These are phyloP conservation scores for Gonatopus flavifemur DNA, from an alignment of 1,140 invertebrate genomes.

Conservation along the genomic window DNA sequence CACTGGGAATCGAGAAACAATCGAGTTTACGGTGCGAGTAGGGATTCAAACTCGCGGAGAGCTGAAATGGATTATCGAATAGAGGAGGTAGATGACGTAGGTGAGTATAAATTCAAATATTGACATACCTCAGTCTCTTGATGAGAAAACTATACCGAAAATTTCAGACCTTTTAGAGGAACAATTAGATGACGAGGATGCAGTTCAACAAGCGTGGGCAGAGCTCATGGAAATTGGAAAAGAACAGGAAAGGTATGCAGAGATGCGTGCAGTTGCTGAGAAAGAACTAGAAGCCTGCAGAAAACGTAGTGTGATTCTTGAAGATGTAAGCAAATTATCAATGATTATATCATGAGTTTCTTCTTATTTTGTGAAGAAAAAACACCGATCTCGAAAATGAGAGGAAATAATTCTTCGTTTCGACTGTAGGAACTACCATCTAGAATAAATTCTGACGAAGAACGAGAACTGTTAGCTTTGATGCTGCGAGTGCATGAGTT, in stretches of 20 bases:
- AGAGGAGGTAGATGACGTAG: slow-evolving; percentile 56
- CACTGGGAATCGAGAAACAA: slow-evolving; percentile 83
- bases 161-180: slow-evolving; percentile 40
- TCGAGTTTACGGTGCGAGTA: slow-evolving; percentile 68
- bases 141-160: neutral
- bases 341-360: neutral
- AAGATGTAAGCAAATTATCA: slow-evolving; percentile 73
- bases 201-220: slow-evolving; percentile 80
- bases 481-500: slow-evolving; percentile 87
- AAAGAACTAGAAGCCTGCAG: slow-evolving; percentile 76
- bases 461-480: slow-evolving; percentile 80
- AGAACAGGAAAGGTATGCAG: slow-evolving; percentile 79
- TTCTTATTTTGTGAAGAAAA: neutral
- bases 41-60: slow-evolving; percentile 49
- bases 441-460: slow-evolving; percentile 80
- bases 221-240: slow-evolving; percentile 82
- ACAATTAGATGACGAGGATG: slow-evolving; percentile 66
- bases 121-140: neutral
- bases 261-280: slow-evolving; percentile 73
- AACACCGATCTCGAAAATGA: too few relatives aligned
- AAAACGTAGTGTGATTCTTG: slow-evolving; percentile 72
- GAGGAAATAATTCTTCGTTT: slow-evolving; percentile 9
- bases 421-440: slow-evolving; percentile 74
- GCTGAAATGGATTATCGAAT: slow-evolving; percentile 61
- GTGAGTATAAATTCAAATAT: slow-evolving; percentile 35